A percentile compares a stretch with the other conserved stretches of the same genome.
Evolutionary conservation across 2,797 vertebrate species (phyloP).

Genomic region (Enoplosus armatus): DNA sequence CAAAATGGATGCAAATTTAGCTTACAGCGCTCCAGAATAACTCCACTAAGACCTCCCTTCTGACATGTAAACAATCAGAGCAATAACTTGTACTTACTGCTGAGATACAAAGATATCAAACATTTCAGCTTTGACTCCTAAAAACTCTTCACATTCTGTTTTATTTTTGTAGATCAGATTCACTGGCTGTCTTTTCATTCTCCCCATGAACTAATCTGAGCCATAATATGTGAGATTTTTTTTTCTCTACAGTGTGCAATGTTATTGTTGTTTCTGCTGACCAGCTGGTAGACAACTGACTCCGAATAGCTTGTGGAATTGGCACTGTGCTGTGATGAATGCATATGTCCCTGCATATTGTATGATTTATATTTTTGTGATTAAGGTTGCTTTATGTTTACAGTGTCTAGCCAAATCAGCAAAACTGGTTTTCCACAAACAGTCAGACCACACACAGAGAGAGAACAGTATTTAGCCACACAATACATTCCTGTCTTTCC

Average conservation of each 20-base stretch:
- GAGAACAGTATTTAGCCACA: not conserved
- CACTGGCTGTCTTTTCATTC: slow-evolving; percentile 4
- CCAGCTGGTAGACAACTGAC: slow-evolving; percentile 45
- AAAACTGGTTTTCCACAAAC: slow-evolving; percentile 39
- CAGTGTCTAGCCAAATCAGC: slow-evolving; percentile 15
- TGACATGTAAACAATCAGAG: not conserved
- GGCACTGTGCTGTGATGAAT: not conserved
- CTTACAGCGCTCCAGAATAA: not conserved
- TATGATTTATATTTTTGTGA: slow-evolving; percentile 24
- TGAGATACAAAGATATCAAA: too few relatives aligned
- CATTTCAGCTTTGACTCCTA: slow-evolving; percentile 2
- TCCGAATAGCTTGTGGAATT: slow-evolving; percentile 21
- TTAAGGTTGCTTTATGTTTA: slow-evolving; percentile 33
- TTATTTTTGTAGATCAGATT: slow-evolving; percentile 20
- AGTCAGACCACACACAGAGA: not conserved
- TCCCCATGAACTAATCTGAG: slow-evolving; percentile 25
- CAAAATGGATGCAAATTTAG: slow-evolving; percentile 12
- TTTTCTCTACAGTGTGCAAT: slow-evolving; percentile 9
- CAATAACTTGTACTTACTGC: too few relatives aligned
- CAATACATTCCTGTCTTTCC: slow-evolving; percentile 18
- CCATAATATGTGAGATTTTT: slow-evolving; percentile 6
- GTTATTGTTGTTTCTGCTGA: slow-evolving; percentile 28
- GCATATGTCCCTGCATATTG: slow-evolving; percentile 15
- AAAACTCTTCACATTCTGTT: slow-evolving; percentile 2
- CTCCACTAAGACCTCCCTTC: not conserved